Percentiles rank a stretch among this genome's conserved stretches.
Conservation (phyloP, 2,113 vertebrate genomes). For the Xerus inauris region DNA sequence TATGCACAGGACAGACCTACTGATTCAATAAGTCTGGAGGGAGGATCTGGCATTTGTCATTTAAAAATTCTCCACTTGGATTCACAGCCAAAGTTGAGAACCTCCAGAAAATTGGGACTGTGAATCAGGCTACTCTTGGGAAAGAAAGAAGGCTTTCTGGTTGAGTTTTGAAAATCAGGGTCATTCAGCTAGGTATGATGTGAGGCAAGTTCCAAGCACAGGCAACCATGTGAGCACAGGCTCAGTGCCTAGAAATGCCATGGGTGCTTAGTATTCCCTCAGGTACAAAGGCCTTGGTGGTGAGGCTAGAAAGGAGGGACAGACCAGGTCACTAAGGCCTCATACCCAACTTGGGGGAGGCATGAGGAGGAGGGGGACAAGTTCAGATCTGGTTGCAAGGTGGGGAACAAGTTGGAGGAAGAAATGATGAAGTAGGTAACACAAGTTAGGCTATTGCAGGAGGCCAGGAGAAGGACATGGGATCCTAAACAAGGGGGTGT, state of each 20-base stretch:
- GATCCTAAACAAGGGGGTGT: not conserved
- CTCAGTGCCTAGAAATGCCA: not conserved
- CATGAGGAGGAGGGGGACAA: not conserved
- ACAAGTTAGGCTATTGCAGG: not conserved
- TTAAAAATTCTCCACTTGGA: conserved; percentile 35
- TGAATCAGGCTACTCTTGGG: not conserved
- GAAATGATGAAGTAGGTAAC: not conserved
- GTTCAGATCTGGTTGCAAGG: not conserved
- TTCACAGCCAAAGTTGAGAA: not conserved
- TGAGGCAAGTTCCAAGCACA: not conserved
- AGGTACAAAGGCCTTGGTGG: not conserved
- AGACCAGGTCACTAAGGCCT: not conserved
- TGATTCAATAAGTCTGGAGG: conserved; percentile 29
- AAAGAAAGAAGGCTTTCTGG: not conserved
- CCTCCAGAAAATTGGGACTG: not conserved
- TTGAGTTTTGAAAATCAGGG: conserved; percentile 2
- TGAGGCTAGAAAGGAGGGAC: not conserved
- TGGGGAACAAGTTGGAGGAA: not conserved
- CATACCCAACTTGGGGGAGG: not conserved
- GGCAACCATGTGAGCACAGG: not conserved
- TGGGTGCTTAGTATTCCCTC: not conserved
- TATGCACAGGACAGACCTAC: not conserved
- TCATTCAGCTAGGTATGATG: not conserved
- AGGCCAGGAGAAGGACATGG: not conserved
- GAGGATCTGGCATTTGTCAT: not conserved